Conservation (phyloP, 2,113 vertebrate genomes). For the Cyphomyrus discorhynchus region DNA sequence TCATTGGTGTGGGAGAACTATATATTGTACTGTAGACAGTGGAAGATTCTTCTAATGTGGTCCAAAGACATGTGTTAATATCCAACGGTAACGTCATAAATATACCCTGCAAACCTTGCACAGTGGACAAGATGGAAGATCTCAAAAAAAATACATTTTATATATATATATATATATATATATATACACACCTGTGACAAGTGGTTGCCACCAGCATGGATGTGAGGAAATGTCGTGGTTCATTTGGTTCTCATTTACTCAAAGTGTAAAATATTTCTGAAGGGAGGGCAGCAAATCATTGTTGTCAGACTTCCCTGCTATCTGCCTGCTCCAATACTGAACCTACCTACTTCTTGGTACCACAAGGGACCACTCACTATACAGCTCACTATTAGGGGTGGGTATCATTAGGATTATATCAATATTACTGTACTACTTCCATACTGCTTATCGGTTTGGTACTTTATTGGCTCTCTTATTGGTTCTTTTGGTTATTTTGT, state of each 20-base stretch:
- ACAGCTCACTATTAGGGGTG: background rate
- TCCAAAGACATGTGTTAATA: background rate
- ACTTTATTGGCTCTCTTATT: background rate
- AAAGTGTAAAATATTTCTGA: background rate
- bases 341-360: background rate
- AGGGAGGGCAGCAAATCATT: background rate
- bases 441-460: background rate
- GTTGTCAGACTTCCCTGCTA: background rate
- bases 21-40: background rate
- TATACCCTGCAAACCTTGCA: background rate
- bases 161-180: no score
- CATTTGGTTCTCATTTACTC: background rate
- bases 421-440: background rate
- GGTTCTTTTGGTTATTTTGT: background rate
- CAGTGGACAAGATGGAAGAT: background rate
- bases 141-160: background rate
- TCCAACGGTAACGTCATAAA: background rate
- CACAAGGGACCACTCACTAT: background rate
- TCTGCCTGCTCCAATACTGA: background rate
- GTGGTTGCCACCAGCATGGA: background rate
- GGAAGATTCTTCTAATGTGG: background rate
- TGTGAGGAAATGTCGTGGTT: background rate
- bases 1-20: background rate
- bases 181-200: background rate
- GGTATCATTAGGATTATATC: background rate